Percentiles rank a stretch among this genome's conserved stretches.
Evolutionary conservation across 2,888 invertebrate genomes (phyloP).

Genomic region (Pantelozetes paolii): DNA sequence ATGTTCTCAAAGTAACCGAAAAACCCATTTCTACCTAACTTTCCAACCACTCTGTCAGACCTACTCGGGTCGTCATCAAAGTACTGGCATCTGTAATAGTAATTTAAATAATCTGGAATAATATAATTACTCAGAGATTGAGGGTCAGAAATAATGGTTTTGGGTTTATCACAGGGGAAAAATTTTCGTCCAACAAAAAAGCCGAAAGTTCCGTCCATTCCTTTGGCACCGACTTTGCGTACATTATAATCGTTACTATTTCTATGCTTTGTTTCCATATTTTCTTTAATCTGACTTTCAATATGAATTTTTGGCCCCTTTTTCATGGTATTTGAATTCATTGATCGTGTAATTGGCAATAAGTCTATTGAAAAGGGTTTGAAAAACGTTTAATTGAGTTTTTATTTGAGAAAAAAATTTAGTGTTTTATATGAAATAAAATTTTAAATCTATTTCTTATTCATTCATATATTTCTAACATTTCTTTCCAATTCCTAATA

Average conservation of each 20-base stretch:
- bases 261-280: not conserved
- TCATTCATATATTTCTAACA: no score
- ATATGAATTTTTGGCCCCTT: not conserved
- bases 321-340: not conserved
- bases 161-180: slow-evolving; percentile 17
- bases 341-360: not conserved
- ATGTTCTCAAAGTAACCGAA: slow-evolving; percentile 11
- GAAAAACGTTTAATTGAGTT: no score
- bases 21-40: not conserved
- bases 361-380: not conserved
- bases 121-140: not conserved
- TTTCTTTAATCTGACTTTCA: not conserved
- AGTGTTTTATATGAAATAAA: no score
- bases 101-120: not conserved
- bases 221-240: not conserved
- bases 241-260: not conserved
- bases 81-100: not conserved
- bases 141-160: not conserved
- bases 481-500: no score
- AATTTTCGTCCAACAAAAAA: not conserved
- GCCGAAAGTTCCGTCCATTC: slow-evolving; percentile 4
- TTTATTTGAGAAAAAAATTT: no score
- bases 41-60: not conserved
- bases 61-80: slow-evolving; percentile 11
- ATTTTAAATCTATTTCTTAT: no score